These are phyloP conservation scores for Drosophila seguyi DNA, from an alignment of 1,140 invertebrate species.

Conservation along the genomic window DNA sequence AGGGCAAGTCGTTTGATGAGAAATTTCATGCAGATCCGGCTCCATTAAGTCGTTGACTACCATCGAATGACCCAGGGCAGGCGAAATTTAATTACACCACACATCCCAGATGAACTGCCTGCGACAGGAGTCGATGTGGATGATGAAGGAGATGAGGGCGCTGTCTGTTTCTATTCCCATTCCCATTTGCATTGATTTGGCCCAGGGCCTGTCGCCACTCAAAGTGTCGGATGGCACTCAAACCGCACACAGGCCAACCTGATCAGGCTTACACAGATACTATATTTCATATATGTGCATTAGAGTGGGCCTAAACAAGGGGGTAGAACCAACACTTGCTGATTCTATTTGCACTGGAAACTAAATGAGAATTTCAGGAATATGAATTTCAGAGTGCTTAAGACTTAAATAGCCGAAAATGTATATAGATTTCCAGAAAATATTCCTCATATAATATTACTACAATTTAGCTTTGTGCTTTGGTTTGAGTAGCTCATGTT, in stretches of 20 bases:
- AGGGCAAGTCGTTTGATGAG: conserved; percentile 38
- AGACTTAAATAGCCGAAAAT: no score
- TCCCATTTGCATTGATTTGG: conserved; percentile 48
- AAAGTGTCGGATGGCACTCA: conserved; percentile 51
- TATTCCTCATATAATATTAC: not conserved
- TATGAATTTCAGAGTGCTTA: no score
- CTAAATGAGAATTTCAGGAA: no score
- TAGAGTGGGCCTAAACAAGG: conserved; percentile 6
- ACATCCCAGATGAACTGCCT: conserved; percentile 39
- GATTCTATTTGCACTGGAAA: not conserved
- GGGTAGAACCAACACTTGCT: no score
- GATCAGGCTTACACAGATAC: conserved; percentile 12
- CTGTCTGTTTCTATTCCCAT: conserved; percentile 16
- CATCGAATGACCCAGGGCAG: conserved; percentile 34
- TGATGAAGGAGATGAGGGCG: not conserved
- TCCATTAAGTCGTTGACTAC: conserved; percentile 45
- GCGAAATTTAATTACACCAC: conserved; percentile 73
- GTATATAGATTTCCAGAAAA: not conserved
- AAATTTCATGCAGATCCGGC: conserved; percentile 69
- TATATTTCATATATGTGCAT: conserved; percentile 1
- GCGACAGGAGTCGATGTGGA: conserved; percentile 9
- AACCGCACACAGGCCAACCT: conserved; percentile 27
- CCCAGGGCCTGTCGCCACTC: conserved; percentile 41
- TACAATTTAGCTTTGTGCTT: no score
- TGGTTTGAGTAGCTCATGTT: not conserved